Evolutionary conservation across 2,888 invertebrate species (phyloP).

Genomic region (Troilus luridus): DNA sequence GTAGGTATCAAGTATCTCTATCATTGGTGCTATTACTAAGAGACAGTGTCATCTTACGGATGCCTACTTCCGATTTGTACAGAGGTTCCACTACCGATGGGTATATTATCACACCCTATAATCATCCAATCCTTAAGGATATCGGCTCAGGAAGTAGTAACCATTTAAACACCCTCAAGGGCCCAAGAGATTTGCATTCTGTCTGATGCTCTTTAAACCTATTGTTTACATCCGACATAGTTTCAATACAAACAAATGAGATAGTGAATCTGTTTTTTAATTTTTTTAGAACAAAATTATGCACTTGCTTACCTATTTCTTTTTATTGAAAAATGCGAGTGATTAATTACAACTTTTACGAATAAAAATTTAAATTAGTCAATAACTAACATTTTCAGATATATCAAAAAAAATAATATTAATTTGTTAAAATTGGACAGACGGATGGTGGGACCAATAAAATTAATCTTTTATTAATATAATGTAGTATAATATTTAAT

Average conservation of each 20-base stretch:
- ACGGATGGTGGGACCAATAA: no score
- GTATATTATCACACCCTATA: not conserved
- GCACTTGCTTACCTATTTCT: not conserved
- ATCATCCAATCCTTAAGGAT: not conserved
- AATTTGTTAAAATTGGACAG: no score
- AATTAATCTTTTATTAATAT: no score
- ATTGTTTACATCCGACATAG: not conserved
- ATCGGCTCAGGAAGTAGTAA: not conserved
- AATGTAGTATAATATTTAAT: no score
- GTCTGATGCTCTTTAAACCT: not conserved
- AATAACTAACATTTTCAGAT: no score
- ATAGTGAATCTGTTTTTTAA: not conserved
- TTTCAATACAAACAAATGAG: not conserved
- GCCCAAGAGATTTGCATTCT: not conserved
- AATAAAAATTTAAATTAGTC: no score
- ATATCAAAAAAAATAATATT: no score
- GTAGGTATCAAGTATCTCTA: not conserved
- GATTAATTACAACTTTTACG: not conserved
- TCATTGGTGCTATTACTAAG: not conserved
- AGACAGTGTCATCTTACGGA: not conserved
- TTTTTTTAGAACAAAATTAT: not conserved
- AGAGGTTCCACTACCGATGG: not conserved
- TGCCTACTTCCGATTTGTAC: not conserved
- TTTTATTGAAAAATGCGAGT: not conserved
- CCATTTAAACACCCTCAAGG: not conserved